These are phyloP conservation scores for Cerastis rubricosa DNA, from an alignment of 2,888 invertebrate genomes.

Conservation along the genomic window DNA sequence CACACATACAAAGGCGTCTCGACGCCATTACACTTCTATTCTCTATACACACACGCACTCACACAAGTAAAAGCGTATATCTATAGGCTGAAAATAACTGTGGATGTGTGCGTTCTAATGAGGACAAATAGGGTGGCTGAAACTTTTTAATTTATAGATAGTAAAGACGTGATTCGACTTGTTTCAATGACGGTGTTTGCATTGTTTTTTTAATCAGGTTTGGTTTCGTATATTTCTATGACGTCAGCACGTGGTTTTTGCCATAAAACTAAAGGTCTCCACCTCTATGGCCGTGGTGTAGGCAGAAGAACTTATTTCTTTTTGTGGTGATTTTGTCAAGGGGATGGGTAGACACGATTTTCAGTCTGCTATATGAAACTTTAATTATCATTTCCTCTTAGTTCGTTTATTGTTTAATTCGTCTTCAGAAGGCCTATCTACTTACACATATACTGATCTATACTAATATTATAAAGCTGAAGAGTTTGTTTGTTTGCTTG, in stretches of 20 bases:
- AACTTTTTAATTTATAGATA: conserved; percentile 72
- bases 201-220: neutral
- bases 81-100: conserved; percentile 65
- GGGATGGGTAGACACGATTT: neutral
- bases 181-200: conserved; percentile 44
- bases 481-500: too few species aligned
- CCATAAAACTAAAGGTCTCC: neutral
- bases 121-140: conserved; percentile 72
- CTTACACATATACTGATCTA: too few species aligned
- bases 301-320: neutral
- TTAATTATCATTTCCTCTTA: neutral
- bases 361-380: too few species aligned
- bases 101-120: conserved; percentile 68
- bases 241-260: neutral
- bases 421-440: neutral
- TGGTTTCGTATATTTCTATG: neutral
- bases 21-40: conserved; percentile 71
- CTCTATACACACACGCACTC: conserved; percentile 68
- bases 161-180: conserved; percentile 46
- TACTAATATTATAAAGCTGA: too few species aligned
- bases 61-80: conserved; percentile 59
- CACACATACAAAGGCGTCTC: conserved; percentile 68
- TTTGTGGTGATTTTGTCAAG: neutral
- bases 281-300: neutral
- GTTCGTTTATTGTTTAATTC: neutral